Base-by-base conservation (phyloP, 2,797 vertebrate genomes). In the Miichthys miiuy region DNA sequence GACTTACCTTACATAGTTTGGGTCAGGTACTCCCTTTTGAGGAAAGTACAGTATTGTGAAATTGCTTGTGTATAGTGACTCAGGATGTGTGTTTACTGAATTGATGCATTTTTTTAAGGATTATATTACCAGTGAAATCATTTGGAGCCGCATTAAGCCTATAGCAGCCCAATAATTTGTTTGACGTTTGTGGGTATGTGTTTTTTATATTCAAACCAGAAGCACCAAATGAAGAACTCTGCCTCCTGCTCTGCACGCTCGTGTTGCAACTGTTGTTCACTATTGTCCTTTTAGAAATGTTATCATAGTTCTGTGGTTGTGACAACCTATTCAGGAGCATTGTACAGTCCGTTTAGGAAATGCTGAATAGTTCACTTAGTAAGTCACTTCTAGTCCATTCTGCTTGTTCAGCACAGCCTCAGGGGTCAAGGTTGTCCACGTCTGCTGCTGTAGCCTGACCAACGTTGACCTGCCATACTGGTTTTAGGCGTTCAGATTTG, bases 301-400 rank as follows among this genome's bases (percentile, higher is more conserved):
- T 81, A 75, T 85, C 69, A 66, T 69, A 79, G 74, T 69, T 86
- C 64, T 68, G 75, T 62, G 72, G 55, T 62, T 60, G 69, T 7
- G 74, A 82, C 13, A 5, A 80, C 75, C 87, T 72, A 81, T 88
- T 91, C 86, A 89, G 77, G 61, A 63, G 61, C 65, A 65, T 81
- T 81, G 85, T 80, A 85, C 83, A 78, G 72, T 81, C 3, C 0
- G 75, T 87, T 78, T 75, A 57, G 67, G 52, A 77, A 84, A 73
- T 63, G 85, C 82, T 89, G 86, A 91, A 52, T 80, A 54, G 83
- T 85, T 85, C 76, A 74, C 73, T 68, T 79, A 69, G 73, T 72
- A 78, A 84, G 88, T 89, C 79, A 72, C 85, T 91, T 95, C 92
- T 88, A 90, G 93, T 63, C 68, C 75, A 44, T 90, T 94, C 92